Evolutionary conservation across 53 echinoderm and acorn worm species (phyloP), one percentile per base, ranked within the genome.

Genomic region (Hippasteria phrygiana): DNA sequence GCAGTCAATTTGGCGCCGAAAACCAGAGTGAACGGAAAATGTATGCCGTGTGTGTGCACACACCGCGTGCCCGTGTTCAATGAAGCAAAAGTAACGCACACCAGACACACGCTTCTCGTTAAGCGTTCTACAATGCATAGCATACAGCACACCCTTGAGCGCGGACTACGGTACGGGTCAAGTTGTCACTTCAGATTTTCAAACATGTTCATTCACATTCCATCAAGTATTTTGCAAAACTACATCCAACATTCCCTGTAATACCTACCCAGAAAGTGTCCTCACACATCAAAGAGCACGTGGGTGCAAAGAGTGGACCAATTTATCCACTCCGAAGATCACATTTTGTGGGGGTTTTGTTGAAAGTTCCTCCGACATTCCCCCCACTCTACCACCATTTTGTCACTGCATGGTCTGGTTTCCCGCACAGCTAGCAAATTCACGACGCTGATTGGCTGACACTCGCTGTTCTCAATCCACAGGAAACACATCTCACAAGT

Each of bases 391-490:
- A 36, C 71, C 85, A 85, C 85, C 85, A 85, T 85, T 85, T 85
- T 85, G 71, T 50, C 54, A 85, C 50, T 85, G 85, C 85, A 85
- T 85, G 85, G 85, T 85, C 85, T 37, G 85, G 51, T 85, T 85
- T 85, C 85, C 85, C 85, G 85, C 85, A 85, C 85, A 85, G 85
- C 70, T 85, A 47, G 48, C n/a, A 71, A 71, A 71, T 85, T 51
- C 71, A 29, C 70, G 17, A 26, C 11, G 85, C 85, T 85, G 85
- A 85, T 85, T 85, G 85, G 85, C 53, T 71, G 37, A 53, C 7
- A 4, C 0, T 0, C 0, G 85, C 85, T 50, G 14, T 85, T 85
- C 85, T 43, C 17, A 53, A 28, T 71, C 85, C 85, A 50, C 71
- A 22, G 85, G 7, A 71, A 18, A 22, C 48, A 51, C 18, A 35